Percentiles rank a stretch among this genome's conserved stretches.
Evolutionary conservation across 2,797 vertebrate species (phyloP).

Genomic region (Pangasius mekongensis): DNA sequence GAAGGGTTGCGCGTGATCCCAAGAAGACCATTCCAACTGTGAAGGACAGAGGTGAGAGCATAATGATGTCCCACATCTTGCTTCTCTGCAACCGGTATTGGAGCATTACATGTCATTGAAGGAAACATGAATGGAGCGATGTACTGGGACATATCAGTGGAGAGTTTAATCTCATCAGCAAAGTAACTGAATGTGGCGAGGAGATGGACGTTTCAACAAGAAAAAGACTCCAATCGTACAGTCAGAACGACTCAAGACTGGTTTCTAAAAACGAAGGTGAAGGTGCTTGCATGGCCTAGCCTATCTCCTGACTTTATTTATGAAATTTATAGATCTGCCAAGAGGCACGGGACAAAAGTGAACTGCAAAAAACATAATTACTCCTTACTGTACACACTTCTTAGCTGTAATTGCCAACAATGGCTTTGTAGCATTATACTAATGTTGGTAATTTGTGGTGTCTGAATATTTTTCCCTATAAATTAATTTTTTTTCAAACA

Average conservation of each 20-base stretch:
- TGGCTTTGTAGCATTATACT: background rate
- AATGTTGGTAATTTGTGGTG: background rate
- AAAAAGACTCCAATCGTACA: background rate
- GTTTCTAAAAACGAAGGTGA: background rate
- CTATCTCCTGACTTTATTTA: background rate
- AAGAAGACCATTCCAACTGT: background rate
- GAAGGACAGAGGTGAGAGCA: background rate
- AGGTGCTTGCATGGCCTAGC: background rate
- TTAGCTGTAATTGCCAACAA: background rate
- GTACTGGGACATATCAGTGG: background rate
- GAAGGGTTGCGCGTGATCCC: background rate
- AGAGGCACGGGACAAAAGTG: background rate
- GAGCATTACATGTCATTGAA: background rate
- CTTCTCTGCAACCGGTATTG: background rate
- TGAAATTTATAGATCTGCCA: background rate
- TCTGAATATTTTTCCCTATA: background rate
- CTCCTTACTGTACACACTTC: background rate
- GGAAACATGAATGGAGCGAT: background rate
- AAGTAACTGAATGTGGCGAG: background rate
- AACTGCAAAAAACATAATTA: background rate
- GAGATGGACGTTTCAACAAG: background rate
- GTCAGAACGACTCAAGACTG: background rate
- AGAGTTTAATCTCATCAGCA: background rate
- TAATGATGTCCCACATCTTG: background rate
- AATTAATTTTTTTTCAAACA: background rate